Evolutionary conservation across 2,113 vertebrate species (phyloP).

Genomic region (Lophotis ruficrista): DNA sequence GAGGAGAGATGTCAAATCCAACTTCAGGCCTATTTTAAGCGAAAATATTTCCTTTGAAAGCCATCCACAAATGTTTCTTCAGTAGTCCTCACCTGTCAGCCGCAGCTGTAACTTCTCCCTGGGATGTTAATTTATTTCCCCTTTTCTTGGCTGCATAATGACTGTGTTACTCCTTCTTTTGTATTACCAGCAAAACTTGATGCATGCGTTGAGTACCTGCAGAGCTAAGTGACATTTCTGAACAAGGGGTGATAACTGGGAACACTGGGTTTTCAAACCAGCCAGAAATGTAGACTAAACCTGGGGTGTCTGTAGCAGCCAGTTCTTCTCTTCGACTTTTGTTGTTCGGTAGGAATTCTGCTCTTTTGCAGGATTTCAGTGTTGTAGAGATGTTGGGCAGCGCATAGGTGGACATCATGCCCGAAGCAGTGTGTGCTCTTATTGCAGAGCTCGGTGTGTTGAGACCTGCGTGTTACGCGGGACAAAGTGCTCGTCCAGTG

Average conservation of each 20-base stretch:
- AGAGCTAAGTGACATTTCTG: neutral
- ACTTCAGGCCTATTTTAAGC: neutral
- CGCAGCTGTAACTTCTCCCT: neutral
- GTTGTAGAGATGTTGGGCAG: neutral
- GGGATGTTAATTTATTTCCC: constrained; percentile 1
- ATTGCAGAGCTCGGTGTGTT: neutral
- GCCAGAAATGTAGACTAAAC: neutral
- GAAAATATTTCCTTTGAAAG: neutral
- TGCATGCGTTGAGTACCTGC: neutral
- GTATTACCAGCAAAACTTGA: neutral
- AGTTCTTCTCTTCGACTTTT: neutral
- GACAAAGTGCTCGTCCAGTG: accelerated
- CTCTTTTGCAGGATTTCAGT: neutral
- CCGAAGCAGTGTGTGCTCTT: neutral
- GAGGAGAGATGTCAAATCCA: neutral
- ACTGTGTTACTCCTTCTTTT: neutral
- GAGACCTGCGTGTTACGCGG: accelerated
- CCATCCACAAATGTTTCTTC: neutral
- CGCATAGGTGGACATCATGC: neutral
- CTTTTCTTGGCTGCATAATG: neutral
- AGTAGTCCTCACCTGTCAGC: neutral
- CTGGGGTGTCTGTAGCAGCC: neutral
- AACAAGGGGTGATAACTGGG: neutral
- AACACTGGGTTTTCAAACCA: neutral
- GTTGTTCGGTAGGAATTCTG: neutral